phyloP scores from a whole-genome alignment of 2,113 vertebrate species.

The Lepisosteus osseus region DNA sequence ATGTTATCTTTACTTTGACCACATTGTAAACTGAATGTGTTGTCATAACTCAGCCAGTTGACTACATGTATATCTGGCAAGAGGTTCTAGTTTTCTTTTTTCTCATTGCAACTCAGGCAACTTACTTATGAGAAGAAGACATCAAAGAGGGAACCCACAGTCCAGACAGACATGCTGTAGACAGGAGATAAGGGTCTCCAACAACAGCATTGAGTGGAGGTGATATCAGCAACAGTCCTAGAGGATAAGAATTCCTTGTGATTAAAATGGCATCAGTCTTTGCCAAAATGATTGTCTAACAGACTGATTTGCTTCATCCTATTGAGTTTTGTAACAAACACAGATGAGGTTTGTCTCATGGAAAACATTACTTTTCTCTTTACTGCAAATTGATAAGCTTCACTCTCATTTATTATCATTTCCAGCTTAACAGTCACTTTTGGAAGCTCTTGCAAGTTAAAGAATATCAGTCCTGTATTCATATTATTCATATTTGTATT shows the following conservation, averaged over 20 bases:
- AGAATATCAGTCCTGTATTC: no score
- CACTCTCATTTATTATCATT: no score
- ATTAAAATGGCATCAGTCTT: neutral
- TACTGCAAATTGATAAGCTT: neutral
- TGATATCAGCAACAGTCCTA: no score
- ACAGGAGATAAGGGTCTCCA: no score
- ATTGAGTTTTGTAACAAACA: neutral
- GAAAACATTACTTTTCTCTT: conserved; percentile 1
- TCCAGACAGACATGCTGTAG: neutral
- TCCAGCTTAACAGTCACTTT: no score
- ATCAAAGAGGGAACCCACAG: neutral
- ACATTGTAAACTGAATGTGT: no score
- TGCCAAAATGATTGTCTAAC: neutral
- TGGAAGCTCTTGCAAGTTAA: no score
- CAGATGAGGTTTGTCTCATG: neutral
- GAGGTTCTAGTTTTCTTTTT: neutral
- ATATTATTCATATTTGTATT: no score
- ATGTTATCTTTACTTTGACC: no score
- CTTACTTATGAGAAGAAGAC: neutral
- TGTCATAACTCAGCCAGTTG: neutral
- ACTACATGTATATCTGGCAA: neutral
- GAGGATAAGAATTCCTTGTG: no score
- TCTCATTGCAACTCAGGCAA: neutral
- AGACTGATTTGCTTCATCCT: neutral
- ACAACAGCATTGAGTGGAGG: no score